Evolutionary conservation across 2,113 vertebrate genomes (phyloP).

Genomic region (Petaurus breviceps): DNA sequence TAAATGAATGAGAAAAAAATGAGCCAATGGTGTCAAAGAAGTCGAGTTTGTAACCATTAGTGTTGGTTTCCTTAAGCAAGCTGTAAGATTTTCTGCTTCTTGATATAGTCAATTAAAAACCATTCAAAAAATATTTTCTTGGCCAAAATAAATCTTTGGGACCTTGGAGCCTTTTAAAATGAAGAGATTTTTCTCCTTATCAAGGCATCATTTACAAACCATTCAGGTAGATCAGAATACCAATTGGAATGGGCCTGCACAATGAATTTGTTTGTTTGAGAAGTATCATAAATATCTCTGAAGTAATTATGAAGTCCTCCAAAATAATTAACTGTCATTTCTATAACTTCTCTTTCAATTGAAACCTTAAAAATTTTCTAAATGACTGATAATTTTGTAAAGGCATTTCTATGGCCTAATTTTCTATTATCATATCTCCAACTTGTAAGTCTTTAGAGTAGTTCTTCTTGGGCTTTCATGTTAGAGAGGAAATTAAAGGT

Average conservation of each 20-base stretch:
- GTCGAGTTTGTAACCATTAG: slow-evolving; percentile 31
- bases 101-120: slow-evolving; percentile 54
- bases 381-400: slow-evolving; percentile 38
- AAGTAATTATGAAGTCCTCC: slow-evolving; percentile 29
- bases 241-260: background rate
- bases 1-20: slow-evolving; percentile 29
- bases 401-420: slow-evolving; percentile 14
- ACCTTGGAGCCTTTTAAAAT: background rate
- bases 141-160: background rate
- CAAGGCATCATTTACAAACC: background rate
- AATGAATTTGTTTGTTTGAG: background rate
- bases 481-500: slow-evolving; percentile 56
- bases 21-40: slow-evolving; percentile 33
- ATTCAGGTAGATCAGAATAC: slow-evolving; percentile 7
- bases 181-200: background rate
- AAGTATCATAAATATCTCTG: slow-evolving; percentile 32
- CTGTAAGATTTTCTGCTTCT: background rate
- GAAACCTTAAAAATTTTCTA: slow-evolving; percentile 29
- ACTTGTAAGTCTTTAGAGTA: slow-evolving; percentile 40
- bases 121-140: background rate
- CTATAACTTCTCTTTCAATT: slow-evolving; percentile 51
- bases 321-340: slow-evolving; percentile 47
- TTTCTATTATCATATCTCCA: background rate
- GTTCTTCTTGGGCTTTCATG: slow-evolving; percentile 37
- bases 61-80: background rate